Percentiles rank a stretch among this genome's conserved stretches.
Conservation (phyloP, 2,113 vertebrate species). For the Coregonus clupeaformis region DNA sequence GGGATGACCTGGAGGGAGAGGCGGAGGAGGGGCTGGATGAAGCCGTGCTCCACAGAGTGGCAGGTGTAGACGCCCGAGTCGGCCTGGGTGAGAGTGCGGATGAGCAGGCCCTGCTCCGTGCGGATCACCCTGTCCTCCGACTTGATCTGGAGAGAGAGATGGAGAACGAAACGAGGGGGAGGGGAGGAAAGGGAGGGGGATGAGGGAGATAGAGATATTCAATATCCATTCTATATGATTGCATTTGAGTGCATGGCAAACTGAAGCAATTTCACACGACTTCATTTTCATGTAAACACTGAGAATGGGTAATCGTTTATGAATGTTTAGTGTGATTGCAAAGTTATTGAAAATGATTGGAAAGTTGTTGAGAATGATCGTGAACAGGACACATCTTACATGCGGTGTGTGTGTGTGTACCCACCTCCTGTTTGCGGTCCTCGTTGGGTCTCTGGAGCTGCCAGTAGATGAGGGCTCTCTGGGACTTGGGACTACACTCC, state of each 20-base stretch:
- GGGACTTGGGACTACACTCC: constrained; percentile 96
- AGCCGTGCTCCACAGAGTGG: constrained; percentile 92
- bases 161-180: constrained; percentile 1
- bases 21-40: constrained; percentile 91
- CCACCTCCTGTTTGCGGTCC: constrained; percentile 89
- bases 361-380: no score
- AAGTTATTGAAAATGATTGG: no score
- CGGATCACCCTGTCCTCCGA: constrained; percentile 81
- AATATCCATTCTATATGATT: no score
- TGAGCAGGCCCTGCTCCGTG: constrained; percentile 90
- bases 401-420: constrained; percentile 24
- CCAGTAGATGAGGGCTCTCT: constrained; percentile 90
- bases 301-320: no score
- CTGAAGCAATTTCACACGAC: constrained; percentile 26
- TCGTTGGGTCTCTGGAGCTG: constrained; percentile 91
- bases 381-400: not conserved
- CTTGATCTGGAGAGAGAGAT: constrained; percentile 77
- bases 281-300: no score
- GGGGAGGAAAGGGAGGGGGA: not conserved
- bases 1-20: constrained; percentile 94
- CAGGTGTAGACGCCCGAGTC: constrained; percentile 90
- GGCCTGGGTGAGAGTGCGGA: constrained; percentile 83
- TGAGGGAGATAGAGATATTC: not conserved
- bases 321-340: no score
- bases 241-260: not conserved